Base-by-base conservation (phyloP, 2,113 vertebrate species). In the Natator depressus region DNA sequence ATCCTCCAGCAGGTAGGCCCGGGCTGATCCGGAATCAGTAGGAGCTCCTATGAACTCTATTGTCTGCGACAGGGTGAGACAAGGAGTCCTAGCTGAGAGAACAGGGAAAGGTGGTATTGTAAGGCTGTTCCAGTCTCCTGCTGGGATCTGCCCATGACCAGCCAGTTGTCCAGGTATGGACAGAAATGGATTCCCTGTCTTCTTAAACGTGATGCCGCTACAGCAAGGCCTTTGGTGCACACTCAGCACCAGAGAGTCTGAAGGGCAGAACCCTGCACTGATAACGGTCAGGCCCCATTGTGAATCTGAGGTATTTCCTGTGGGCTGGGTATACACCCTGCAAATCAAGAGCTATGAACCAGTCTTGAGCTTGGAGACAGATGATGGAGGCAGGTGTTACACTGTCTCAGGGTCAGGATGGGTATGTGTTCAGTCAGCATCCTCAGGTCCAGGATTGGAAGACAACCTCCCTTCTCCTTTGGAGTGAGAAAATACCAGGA, bases 181-280 rank as follows among this genome's bases (percentile, higher is more conserved):
- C 24, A 55, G 54, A 55, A 55, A 55, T 55, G 54, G 54, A 53
- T 35, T 12, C 49, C 0, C 2, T n/a, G 46, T 2, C 8, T 0
- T 14, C 55, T 57, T 3, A 24, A 3, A 0, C 1, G 4, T 0
- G 5, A 22, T 22, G 50, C 31, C 11, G 0, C 2, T 8, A 20
- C 54, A 24, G 38, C 42, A 38, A 2, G 1, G n/a, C 27, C 2
- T 14, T 22, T 14, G 35, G 25, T 42, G 12, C 50, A 29, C 0
- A 0, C 38, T 12, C 24, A 6, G 2, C 16, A 13, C 57, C 4
- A 13, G 35, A 55, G 10, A 55, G 54, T 55, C 9, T 25, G 24
- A 20, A 85, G 4, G 2, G 4, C 8, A 29, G 49, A 72, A 12
- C 31, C 38, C 42, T 42, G 1, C 51, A 50, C 51, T 1, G 1